Base-by-base conservation (phyloP, 2,888 invertebrate genomes). In the Stenurella melanura region DNA sequence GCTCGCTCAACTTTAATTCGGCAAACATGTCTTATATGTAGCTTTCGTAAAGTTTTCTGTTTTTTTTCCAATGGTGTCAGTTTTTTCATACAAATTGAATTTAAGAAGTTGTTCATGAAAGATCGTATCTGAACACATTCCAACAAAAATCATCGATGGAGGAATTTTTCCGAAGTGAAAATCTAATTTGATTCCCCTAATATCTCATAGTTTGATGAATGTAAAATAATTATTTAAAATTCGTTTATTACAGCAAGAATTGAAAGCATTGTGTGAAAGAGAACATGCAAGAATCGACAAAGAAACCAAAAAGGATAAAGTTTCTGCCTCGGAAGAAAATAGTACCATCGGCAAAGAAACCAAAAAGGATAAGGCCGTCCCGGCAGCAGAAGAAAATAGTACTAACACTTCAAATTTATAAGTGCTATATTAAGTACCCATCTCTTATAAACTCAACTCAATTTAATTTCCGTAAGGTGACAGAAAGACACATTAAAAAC, bases 231-330 rank as follows among this genome's bases (percentile, higher is more conserved):
- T 10, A 12, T 34, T 57, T 26, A 54, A 17, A 12, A 64, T 12
- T 73, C 0, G 10, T 79, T 73, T 64, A 42, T 30, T 61, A n/a
- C 61, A 84, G 84, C 83, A 85, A 12, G 85, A 86, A 81, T 68
- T 86, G 26, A 82, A 72, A 75, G 78, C 81, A 70, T 56, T 84
- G 57, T 72, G 80, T 58, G 76, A 78, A 64, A 77, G 61, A 19
- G 85, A 84, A 78, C 83, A 85, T 67, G 78, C 82, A 15, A 79
- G 66, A 63, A 83, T 85, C 50, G 83, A 83, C 9, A 58, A 64
- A 26, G 75, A 11, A 42, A 15, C 42, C 18, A 60, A 77, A n/a
- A 21, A 75, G 18, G 50, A 67, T 2, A 26, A 76, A 12, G 58
- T 12, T 12, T n/a, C 10, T n/a, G 54, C 18, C 26, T 67, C 34